Conservation (phyloP, 2,113 vertebrate species). For the Taxidea taxus region DNA sequence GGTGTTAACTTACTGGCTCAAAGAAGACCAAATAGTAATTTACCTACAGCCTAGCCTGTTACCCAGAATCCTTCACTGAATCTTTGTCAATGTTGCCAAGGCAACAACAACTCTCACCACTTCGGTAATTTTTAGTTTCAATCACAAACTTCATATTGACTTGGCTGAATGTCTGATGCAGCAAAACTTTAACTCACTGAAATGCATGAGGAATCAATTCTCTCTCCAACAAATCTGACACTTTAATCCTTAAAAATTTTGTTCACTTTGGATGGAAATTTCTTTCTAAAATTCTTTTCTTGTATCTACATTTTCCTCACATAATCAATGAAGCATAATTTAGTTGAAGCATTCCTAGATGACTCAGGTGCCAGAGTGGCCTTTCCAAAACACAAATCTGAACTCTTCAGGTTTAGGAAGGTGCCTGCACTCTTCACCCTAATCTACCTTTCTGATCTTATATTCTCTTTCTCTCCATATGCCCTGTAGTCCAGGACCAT, state of each 20-base stretch:
- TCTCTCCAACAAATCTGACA: not conserved
- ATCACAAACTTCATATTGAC: constrained; percentile 24
- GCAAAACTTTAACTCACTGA: not conserved
- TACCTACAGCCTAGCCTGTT: constrained; percentile 31
- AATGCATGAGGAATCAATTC: not conserved
- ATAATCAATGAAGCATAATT: not conserved
- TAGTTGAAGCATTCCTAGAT: not conserved
- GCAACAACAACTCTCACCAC: constrained; percentile 23
- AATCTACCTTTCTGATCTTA: not conserved
- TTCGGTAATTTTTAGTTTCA: constrained; percentile 46
- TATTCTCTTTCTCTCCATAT: not conserved
- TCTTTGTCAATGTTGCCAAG: constrained; percentile 52
- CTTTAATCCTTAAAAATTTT: not conserved
- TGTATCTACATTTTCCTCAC: not conserved
- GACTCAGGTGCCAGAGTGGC: not conserved
- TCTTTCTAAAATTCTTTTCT: not conserved
- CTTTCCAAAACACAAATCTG: not conserved
- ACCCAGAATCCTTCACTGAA: constrained; percentile 47
- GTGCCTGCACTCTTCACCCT: not conserved
- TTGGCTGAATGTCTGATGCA: constrained; percentile 7
- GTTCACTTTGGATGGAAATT: not conserved
- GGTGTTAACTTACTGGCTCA: constrained; percentile 58
- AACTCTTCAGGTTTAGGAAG: not conserved
- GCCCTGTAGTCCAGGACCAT: not conserved
- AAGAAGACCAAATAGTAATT: constrained; percentile 50